Percentiles rank a stretch among this genome's conserved stretches.
These are phyloP conservation scores for Toxotes jaculatrix DNA, from an alignment of 2,113 vertebrate genomes.

Conservation along the genomic window DNA sequence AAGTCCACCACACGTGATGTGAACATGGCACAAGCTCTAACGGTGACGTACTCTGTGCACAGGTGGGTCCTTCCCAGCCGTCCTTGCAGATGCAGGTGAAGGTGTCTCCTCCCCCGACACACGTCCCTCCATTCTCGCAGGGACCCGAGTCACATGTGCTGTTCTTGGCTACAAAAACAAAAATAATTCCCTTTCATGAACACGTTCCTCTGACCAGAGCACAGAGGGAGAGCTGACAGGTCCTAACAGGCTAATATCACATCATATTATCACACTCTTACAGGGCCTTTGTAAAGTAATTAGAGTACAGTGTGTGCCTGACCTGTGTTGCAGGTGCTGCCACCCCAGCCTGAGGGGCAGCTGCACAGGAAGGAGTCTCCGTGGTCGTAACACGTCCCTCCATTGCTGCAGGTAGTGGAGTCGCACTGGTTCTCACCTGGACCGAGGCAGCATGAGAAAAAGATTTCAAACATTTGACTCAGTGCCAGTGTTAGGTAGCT, in stretches of 20 bases:
- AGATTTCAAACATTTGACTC: conserved; percentile 23
- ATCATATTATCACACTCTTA: not conserved
- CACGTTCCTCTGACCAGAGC: not conserved
- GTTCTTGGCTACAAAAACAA: conserved; percentile 86
- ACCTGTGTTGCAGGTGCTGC: conserved; percentile 94
- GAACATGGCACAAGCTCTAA: not conserved
- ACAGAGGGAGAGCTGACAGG: not conserved
- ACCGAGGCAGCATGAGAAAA: conserved; percentile 5
- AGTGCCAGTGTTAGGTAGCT: not conserved
- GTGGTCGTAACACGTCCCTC: conserved; percentile 92
- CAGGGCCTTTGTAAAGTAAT: not conserved
- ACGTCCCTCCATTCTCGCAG: conserved; percentile 94
- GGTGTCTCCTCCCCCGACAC: conserved; percentile 90
- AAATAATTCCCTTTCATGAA: not conserved
- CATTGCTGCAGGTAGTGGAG: conserved; percentile 91
- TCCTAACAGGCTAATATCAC: not conserved
- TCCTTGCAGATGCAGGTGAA: conserved; percentile 97
- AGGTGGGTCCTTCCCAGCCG: conserved; percentile 94
- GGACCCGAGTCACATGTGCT: conserved; percentile 93
- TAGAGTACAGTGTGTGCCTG: conserved; percentile 30
- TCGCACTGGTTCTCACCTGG: conserved; percentile 96
- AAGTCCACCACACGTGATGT: not conserved
- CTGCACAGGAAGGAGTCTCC: conserved; percentile 92
- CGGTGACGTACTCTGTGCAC: conserved; percentile 89
- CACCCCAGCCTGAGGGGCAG: conserved; percentile 91